Base-by-base conservation (phyloP, 2,113 vertebrate species). In the Leptobrachium ailaonicum region DNA sequence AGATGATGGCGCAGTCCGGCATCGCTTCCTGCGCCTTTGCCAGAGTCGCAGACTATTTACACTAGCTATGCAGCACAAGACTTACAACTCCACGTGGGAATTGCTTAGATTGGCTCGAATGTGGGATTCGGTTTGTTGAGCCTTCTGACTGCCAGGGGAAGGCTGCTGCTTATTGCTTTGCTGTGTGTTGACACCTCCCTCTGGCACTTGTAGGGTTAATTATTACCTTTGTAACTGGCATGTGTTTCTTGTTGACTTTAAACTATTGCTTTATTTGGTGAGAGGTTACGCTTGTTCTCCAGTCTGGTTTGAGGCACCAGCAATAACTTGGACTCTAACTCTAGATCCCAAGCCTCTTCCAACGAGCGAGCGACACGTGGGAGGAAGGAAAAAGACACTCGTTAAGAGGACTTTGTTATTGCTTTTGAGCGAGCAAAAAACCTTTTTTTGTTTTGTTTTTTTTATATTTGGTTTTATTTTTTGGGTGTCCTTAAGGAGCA, bases 31-130 rank as follows among this genome's bases (percentile, higher is more conserved):
- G 97, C 76, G 98, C 97, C 0, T 99, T 99, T 3, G 97, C 98
- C 91, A 95, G 97, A 53, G 96, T 99, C 93, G 96, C 97, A 83
- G 95, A 99, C 90, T 98, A 98, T 91, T 93, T 99, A 88, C 98
- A 99, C 94, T 99, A 98, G 92, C 93, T 89, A 88, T 92, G 92
- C 92, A 93, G 80, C 79, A 69, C 84, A 66, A 83, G 85, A 84
- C 44, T 83, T 82, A 58, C 53, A 69, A 32, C 53, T 69, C 54
- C 47, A n/a, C 45, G 20, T 69, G 71, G 69, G 72, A 74, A 80
- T 80, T 50, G 77, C 50, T 66, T 75, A 92, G 88, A 88, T 83
- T 91, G 89, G 90, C 90, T 90, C 90, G 90, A 90, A 92, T 87
- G 90, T 88, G 91, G 90, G 89, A 88, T 86, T 90, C 84, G 88